Percentiles rank a stretch among this genome's conserved stretches.
phyloP scores from a whole-genome alignment of 2,797 vertebrate species.

The Muscicapa comitata region DNA sequence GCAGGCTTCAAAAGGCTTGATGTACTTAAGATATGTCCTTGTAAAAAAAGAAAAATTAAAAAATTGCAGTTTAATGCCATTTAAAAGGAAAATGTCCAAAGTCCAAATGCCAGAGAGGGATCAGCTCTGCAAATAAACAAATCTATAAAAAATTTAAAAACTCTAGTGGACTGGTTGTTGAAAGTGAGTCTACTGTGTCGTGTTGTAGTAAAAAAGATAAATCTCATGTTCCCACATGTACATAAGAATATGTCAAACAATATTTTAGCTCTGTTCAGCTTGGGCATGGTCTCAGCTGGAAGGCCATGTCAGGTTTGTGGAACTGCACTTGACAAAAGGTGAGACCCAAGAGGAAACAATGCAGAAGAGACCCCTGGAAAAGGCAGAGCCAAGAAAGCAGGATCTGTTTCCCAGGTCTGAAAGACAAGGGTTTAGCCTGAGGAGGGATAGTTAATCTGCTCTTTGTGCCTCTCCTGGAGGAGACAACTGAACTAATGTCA shows the following conservation, averaged over 20 bases:
- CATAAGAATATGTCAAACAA: background rate
- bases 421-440: background rate
- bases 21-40: background rate
- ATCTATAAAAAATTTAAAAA: background rate
- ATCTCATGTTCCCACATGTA: background rate
- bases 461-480: background rate
- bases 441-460: background rate
- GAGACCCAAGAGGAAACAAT: background rate
- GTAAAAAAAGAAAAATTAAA: rapidly evolving
- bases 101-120: background rate
- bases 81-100: background rate
- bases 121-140: background rate
- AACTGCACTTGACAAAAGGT: background rate
- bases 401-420: background rate
- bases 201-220: background rate
- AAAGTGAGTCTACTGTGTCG: background rate
- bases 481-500: background rate
- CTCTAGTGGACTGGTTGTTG: background rate
- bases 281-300: background rate
- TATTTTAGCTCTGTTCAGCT: background rate
- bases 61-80: background rate
- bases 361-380: background rate
- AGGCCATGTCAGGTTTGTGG: background rate
- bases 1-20: background rate
- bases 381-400: background rate